Conservation (phyloP, 2,113 vertebrate species). For the Pelvicachromis taeniatus region DNA sequence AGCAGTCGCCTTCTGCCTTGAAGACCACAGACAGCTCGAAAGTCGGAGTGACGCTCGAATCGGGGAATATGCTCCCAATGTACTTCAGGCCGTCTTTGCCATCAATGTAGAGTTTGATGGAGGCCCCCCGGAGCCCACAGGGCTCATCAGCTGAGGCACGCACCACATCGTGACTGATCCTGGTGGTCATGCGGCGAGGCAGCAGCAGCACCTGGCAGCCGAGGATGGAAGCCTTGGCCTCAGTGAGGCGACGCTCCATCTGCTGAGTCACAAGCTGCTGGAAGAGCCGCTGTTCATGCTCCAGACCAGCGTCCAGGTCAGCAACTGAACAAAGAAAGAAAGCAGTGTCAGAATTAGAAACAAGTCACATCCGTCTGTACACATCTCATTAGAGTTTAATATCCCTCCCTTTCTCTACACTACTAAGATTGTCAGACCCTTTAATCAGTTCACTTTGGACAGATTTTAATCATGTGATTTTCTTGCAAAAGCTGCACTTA, state of each 20-base stretch:
- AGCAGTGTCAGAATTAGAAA: neutral
- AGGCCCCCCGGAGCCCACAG: slow-evolving; percentile 74
- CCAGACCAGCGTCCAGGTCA: neutral
- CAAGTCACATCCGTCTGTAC: neutral
- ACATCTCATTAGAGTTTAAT: neutral
- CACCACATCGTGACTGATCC: slow-evolving; percentile 63
- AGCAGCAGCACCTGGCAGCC: slow-evolving; percentile 70
- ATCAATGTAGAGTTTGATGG: slow-evolving; percentile 66
- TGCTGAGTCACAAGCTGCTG: slow-evolving; percentile 56
- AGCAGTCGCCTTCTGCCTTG: slow-evolving; percentile 46
- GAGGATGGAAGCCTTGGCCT: slow-evolving; percentile 66
- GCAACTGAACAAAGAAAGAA: neutral
- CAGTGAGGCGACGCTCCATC: slow-evolving; percentile 64
- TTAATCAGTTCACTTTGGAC: neutral
- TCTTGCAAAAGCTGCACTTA: neutral
- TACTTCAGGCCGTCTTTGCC: slow-evolving; percentile 37
- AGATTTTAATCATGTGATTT: neutral
- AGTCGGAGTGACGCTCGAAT: slow-evolving; percentile 65
- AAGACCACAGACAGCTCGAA: slow-evolving; percentile 75
- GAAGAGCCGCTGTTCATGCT: slow-evolving; percentile 43
- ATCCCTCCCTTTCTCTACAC: neutral
- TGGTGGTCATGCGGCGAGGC: slow-evolving; percentile 60
- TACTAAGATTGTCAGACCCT: neutral
- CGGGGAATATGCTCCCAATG: slow-evolving; percentile 51
- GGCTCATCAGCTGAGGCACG: slow-evolving; percentile 65